These are phyloP conservation scores for Philopotamus ludificatus DNA, from an alignment of 1,140 invertebrate genomes.

Conservation along the genomic window DNA sequence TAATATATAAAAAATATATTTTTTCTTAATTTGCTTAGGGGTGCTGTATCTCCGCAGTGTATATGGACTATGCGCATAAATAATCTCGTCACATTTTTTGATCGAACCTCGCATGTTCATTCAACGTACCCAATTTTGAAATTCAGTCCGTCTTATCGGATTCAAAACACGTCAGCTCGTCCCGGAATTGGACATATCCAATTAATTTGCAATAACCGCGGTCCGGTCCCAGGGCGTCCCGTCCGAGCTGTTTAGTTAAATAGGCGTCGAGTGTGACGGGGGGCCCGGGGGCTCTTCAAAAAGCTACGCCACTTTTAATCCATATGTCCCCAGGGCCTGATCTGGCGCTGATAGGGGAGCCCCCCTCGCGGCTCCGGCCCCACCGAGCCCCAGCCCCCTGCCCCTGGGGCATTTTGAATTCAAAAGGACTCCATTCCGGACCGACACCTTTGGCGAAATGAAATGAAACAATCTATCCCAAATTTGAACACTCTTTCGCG, in stretches of 20 bases:
- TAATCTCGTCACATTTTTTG: no score
- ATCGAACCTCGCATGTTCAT: no score
- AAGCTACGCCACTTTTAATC: constrained; percentile 43
- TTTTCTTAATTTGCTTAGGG: no score
- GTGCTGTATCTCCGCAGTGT: no score
- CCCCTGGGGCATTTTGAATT: constrained; percentile 40
- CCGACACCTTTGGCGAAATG: constrained; percentile 43
- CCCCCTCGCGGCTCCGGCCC: constrained; percentile 29
- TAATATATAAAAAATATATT: no score
- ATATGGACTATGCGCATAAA: no score
- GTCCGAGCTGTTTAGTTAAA: constrained; percentile 39
- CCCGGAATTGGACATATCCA: no score
- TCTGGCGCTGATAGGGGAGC: constrained; percentile 41
- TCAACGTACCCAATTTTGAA: no score
- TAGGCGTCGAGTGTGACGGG: constrained; percentile 29
- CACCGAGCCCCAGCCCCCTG: constrained; percentile 27
- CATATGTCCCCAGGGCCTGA: constrained; percentile 43
- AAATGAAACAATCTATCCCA: constrained; percentile 43
- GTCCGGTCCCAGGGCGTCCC: no score
- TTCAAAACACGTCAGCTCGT: no score
- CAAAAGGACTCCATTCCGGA: constrained; percentile 42
- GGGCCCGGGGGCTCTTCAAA: constrained; percentile 35
- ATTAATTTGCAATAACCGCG: no score
- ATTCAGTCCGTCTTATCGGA: no score
- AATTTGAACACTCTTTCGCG: constrained; percentile 36